Evolutionary conservation across 2,113 vertebrate species (phyloP).

Genomic region (Mormyrus iriodes): DNA sequence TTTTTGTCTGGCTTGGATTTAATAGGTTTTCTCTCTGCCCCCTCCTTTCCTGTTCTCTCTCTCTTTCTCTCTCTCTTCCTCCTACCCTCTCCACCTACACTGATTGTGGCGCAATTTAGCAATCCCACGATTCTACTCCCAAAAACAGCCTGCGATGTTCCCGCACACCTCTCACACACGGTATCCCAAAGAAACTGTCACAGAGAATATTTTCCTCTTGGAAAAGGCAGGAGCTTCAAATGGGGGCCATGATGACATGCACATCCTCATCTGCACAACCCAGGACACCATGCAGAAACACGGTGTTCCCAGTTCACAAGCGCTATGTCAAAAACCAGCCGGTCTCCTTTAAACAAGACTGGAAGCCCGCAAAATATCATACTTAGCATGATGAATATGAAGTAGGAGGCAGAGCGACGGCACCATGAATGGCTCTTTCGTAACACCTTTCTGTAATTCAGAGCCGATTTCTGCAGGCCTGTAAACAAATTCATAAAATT

Average conservation of each 20-base stretch:
- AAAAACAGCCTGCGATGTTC: neutral
- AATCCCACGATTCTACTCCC: neutral
- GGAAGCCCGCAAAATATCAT: neutral
- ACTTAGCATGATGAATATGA: neutral
- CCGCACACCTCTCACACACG: neutral
- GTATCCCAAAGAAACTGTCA: neutral
- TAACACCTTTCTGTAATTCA: slow-evolving; percentile 66
- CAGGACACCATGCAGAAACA: neutral
- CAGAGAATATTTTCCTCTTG: no score
- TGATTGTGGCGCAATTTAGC: neutral
- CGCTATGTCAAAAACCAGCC: neutral
- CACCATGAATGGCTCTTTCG: slow-evolving; percentile 10
- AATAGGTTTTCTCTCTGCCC: neutral
- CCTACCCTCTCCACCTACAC: slow-evolving; percentile 42
- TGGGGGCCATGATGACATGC: neutral
- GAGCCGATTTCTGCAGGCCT: slow-evolving; percentile 76
- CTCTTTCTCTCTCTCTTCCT: slow-evolving; percentile 13
- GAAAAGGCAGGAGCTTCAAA: neutral
- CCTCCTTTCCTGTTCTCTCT: neutral
- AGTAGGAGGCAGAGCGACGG: neutral
- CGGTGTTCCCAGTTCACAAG: neutral
- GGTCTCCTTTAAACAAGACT: neutral
- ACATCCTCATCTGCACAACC: neutral
- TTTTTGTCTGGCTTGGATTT: slow-evolving; percentile 8
- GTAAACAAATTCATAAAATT: slow-evolving; percentile 91